Conservation (phyloP, 2,888 invertebrate species). For the Carpatolechia fugitivella region DNA sequence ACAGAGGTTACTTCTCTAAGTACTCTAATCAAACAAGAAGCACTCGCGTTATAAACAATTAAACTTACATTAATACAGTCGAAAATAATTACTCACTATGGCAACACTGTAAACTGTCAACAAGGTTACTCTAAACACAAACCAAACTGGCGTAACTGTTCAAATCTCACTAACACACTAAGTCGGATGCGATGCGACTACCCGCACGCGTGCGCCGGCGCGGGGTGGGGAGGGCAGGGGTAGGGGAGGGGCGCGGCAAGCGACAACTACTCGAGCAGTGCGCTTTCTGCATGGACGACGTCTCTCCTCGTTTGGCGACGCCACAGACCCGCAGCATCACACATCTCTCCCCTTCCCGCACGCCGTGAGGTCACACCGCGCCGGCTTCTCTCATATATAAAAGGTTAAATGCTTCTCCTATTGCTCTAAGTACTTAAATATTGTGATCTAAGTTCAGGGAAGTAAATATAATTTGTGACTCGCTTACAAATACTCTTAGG, state of each 20-base stretch:
- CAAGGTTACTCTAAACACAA: slow-evolving; percentile 65
- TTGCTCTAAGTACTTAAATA: slow-evolving; percentile 70
- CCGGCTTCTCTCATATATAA: slow-evolving; percentile 50
- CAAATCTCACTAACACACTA: slow-evolving; percentile 63
- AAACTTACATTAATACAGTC: slow-evolving; percentile 75
- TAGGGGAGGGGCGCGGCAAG: too few species aligned
- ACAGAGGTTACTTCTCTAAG: slow-evolving; percentile 41
- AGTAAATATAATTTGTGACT: slow-evolving; percentile 79
- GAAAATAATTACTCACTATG: slow-evolving; percentile 74
- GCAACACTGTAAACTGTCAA: slow-evolving; percentile 76
- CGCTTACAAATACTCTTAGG: slow-evolving; percentile 70
- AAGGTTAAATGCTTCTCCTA: slow-evolving; percentile 74
- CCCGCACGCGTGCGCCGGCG: slow-evolving; percentile 20
- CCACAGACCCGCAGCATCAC: too few species aligned
- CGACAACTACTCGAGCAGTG: too few species aligned
- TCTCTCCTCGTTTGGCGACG: too few species aligned
- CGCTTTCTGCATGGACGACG: too few species aligned
- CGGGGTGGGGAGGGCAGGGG: background rate
- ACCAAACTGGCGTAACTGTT: slow-evolving; percentile 56
- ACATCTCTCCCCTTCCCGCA: slow-evolving; percentile 22
- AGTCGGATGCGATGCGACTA: slow-evolving; percentile 34
- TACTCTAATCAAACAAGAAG: slow-evolving; percentile 44
- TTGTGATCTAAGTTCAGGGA: slow-evolving; percentile 70
- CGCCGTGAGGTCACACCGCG: background rate
- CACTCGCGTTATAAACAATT: slow-evolving; percentile 67